Base-by-base conservation (phyloP, 2,113 vertebrate species). In the Oryzias melastigma region DNA sequence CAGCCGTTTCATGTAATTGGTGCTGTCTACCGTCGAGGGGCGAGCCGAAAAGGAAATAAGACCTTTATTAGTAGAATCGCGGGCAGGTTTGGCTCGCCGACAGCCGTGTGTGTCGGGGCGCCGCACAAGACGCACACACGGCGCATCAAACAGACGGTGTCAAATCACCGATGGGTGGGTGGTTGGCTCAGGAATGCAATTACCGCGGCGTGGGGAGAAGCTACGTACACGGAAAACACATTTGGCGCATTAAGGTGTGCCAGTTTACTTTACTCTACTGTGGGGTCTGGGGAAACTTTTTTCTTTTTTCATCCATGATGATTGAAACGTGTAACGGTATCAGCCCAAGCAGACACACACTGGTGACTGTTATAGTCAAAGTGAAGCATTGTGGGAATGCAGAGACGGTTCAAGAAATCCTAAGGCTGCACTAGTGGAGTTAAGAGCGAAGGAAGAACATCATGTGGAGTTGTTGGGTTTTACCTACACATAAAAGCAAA, bases 1-100 rank as follows among this genome's bases (percentile, higher is more conserved):
- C 90, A 91, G 90, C 93, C 89, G 92, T 93, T 93, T 91, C 87
- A 83, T 91, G 90, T 96, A 96, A 96, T 96, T 95, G 93, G 92
- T 91, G 92, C 91, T 90, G 93, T 93, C 92, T 92, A 91, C 93
- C 91, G 85, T 80, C 77, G 88, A 91, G 92, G 92, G 93, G 90
- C 91, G 19, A 94, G 92, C 91, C 87, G 85, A 90, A 92, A 35
- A 35, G 35, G 92, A 92, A 94, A 77, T 90, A 87, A 18, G 81
- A 82, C 92, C 92, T 94, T 94, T 95, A 94, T 94, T 93, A 91
- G 91, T 87, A 92, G 93, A 93, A 94, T 94, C 89, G 92, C 93
- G 88, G 76, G 88, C 93, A 94, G 93, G 93, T 94, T 94, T 87
- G 65, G 73, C 90, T 84, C 85, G 88, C 89, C 40, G 19, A 90